Percentiles rank a stretch among this genome's conserved stretches.
phyloP scores from a whole-genome alignment of 2,888 invertebrate species.

The Hylaea fasciaria region DNA sequence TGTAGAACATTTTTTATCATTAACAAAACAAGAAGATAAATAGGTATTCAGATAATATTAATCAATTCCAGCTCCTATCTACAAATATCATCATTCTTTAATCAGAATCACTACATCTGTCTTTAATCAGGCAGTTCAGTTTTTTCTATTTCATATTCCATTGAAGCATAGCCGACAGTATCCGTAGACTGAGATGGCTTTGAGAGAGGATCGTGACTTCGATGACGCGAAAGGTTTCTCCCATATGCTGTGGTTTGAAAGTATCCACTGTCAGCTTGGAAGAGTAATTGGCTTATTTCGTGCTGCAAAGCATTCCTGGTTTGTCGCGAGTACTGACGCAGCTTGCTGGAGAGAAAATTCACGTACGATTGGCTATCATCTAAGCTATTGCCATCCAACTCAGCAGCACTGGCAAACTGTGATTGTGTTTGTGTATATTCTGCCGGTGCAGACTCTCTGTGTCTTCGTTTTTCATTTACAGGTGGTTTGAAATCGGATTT shows the following conservation, averaged over 20 bases:
- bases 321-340: neutral
- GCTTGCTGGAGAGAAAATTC: neutral
- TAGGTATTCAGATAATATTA: too few species aligned
- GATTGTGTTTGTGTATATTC: neutral
- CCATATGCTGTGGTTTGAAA: neutral
- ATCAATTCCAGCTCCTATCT: too few species aligned
- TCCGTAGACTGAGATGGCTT: neutral
- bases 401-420: too few species aligned
- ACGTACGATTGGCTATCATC: neutral
- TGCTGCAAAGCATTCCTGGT: constrained; percentile 7
- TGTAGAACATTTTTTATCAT: too few species aligned
- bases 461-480: neutral
- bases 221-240: constrained; percentile 20
- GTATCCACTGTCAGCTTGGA: constrained; percentile 1
- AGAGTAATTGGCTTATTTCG: constrained; percentile 3
- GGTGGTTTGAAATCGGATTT: neutral
- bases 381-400: neutral
- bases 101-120: too few species aligned
- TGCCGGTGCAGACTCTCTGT: neutral
- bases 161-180: neutral
- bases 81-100: too few species aligned
- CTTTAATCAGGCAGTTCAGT: too few species aligned
- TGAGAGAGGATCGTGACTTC: constrained; percentile 31
- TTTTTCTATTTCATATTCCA: neutral
- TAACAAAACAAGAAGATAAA: too few species aligned